Percentiles rank a stretch among this genome's conserved stretches.
These are phyloP conservation scores for Dolichallabes microphthalmus DNA, from an alignment of 2,113 vertebrate genomes.

Conservation along the genomic window DNA sequence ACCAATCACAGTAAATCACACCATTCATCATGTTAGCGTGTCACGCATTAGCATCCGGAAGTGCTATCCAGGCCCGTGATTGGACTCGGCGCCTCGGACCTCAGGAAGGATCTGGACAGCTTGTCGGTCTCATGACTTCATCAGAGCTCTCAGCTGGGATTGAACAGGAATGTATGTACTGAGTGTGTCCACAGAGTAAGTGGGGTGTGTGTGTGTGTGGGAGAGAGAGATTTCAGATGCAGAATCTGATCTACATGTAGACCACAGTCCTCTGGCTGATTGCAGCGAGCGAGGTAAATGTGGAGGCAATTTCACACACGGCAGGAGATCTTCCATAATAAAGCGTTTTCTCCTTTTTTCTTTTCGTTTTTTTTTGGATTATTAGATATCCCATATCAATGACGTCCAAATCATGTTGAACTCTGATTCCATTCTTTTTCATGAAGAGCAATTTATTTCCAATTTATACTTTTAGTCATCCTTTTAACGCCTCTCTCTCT, in stretches of 20 bases:
- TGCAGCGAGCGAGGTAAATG: slow-evolving; percentile 98
- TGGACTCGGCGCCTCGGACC: neutral
- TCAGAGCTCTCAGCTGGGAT: slow-evolving; percentile 15
- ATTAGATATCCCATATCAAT: slow-evolving; percentile 92
- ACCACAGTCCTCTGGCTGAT: slow-evolving; percentile 92
- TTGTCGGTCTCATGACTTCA: slow-evolving; percentile 20
- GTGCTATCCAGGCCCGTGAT: neutral
- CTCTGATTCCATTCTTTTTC: slow-evolving; percentile 86
- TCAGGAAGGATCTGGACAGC: slow-evolving; percentile 1
- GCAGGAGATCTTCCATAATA: slow-evolving; percentile 91
- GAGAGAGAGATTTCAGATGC: slow-evolving; percentile 49
- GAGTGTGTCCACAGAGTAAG: slow-evolving; percentile 39
- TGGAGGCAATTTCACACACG: slow-evolving; percentile 94
- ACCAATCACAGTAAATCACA: neutral
- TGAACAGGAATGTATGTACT: slow-evolving; percentile 41
- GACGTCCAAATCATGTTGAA: slow-evolving; percentile 92
- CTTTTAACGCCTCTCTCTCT: slow-evolving; percentile 33
- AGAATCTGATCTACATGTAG: slow-evolving; percentile 82
- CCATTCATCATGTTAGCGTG: neutral
- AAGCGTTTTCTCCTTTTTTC: slow-evolving; percentile 74
- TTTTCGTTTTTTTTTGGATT: slow-evolving; percentile 66
- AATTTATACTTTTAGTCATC: slow-evolving; percentile 68
- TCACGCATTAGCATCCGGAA: neutral
- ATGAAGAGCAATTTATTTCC: slow-evolving; percentile 92
- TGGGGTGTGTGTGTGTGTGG: slow-evolving; percentile 22